These are phyloP conservation scores for Plagodis pulveraria DNA, from an alignment of 2,888 invertebrate genomes.

Conservation along the genomic window DNA sequence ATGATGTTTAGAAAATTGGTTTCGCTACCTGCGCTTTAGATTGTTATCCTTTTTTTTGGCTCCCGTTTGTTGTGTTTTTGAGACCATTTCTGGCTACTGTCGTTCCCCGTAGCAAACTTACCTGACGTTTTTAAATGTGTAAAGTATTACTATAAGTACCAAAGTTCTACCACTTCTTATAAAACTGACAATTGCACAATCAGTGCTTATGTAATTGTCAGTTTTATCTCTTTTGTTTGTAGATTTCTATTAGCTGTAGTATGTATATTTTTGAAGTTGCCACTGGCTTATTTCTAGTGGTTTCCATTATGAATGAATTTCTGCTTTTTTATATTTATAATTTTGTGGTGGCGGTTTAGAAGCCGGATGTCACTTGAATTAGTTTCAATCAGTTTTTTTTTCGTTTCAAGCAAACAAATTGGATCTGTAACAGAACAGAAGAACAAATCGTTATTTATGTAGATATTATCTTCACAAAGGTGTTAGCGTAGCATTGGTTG, in stretches of 20 bases:
- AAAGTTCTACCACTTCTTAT: too few species aligned
- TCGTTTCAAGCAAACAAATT: slow-evolving; percentile 10
- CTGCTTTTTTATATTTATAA: slow-evolving; percentile 21
- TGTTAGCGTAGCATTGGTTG: neutral
- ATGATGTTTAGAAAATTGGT: slow-evolving; percentile 47
- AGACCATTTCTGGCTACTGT: slow-evolving; percentile 18
- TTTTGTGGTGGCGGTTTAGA: slow-evolving; percentile 28
- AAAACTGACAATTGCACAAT: too few species aligned
- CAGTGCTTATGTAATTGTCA: too few species aligned
- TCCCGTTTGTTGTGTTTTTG: slow-evolving; percentile 41
- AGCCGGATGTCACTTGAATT: slow-evolving; percentile 45
- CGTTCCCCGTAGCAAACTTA: slow-evolving; percentile 10
- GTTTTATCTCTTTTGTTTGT: too few species aligned
- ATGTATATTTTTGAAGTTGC: neutral
- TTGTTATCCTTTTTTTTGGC: slow-evolving; percentile 50
- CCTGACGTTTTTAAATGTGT: slow-evolving; percentile 5
- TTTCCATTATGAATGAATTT: neutral
- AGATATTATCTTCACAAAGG: neutral
- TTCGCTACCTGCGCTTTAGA: slow-evolving; percentile 57
- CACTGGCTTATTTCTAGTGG: slow-evolving; percentile 11
- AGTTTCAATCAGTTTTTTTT: slow-evolving; percentile 31
- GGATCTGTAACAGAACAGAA: slow-evolving; percentile 3
- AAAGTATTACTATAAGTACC: too few species aligned
- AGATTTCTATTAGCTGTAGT: too few species aligned
- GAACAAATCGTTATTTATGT: slow-evolving; percentile 5